Percentiles rank a stretch among this genome's conserved stretches.
Evolutionary conservation across 2,113 vertebrate species (phyloP).

Genomic region (Eolophus roseicapilla): DNA sequence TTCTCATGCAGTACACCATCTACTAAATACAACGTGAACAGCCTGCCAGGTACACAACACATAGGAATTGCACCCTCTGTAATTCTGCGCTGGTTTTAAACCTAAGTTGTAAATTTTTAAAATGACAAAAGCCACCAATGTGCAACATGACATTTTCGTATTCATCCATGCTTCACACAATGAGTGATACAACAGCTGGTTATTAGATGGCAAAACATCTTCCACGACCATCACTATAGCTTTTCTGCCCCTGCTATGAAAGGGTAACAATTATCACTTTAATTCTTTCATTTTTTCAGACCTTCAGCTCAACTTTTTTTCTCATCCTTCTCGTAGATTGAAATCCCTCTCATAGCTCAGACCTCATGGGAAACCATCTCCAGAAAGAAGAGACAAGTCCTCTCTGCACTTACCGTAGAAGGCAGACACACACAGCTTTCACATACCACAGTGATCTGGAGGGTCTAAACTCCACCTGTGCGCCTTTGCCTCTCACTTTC

Average conservation of each 20-base stretch:
- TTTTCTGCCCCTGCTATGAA: not conserved
- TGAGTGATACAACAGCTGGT: not conserved
- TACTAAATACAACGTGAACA: not conserved
- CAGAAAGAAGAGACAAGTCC: not conserved
- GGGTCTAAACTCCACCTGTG: not conserved
- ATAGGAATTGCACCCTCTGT: not conserved
- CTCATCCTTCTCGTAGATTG: not conserved
- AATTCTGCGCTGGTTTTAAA: not conserved
- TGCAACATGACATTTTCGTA: not conserved
- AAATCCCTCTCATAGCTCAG: not conserved
- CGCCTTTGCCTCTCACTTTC: accelerated
- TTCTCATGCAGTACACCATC: not conserved
- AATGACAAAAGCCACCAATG: not conserved
- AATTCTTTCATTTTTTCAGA: not conserved
- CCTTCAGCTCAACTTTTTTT: not conserved
- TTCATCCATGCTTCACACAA: not conserved
- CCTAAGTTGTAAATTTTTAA: not conserved
- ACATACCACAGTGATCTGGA: not conserved
- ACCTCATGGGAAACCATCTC: not conserved
- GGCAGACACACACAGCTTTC: accelerated
- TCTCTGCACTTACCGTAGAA: not conserved
- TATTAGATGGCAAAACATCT: not conserved
- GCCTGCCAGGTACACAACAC: not conserved
- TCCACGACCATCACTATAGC: not conserved
- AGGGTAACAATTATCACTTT: accelerated